These are phyloP conservation scores for Paragorgia papillata DNA, from an alignment of 92 coral and sea anemone species.

Conservation along the genomic window DNA sequence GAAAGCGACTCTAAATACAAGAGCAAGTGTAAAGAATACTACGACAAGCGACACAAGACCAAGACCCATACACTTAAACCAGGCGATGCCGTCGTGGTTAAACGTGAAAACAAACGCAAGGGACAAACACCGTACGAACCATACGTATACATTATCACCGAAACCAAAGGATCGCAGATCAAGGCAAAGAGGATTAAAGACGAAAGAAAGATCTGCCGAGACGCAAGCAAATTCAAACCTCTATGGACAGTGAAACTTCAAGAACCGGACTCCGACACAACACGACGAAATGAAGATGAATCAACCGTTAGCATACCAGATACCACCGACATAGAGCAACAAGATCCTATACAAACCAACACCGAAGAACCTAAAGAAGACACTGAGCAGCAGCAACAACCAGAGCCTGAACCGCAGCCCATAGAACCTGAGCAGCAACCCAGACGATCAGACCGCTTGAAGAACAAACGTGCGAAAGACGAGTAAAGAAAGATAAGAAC, in stretches of 20 bases:
- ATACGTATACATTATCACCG: too few species aligned
- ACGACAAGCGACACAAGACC: too few species aligned
- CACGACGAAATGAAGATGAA: not conserved
- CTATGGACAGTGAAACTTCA: slow-evolving; percentile 31
- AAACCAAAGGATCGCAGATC: slow-evolving; percentile 16
- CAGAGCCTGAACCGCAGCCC: not conserved
- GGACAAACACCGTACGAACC: slow-evolving; percentile 40
- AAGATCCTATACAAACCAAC: not conserved
- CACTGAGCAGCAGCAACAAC: not conserved
- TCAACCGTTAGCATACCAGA: not conserved
- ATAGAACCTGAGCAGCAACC: not conserved
- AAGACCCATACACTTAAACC: too few species aligned
- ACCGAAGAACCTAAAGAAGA: not conserved
- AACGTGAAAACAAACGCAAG: slow-evolving; percentile 10
- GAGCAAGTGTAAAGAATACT: slow-evolving; percentile 8
- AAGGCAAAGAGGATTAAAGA: slow-evolving; percentile 10
- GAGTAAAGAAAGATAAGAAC: not conserved
- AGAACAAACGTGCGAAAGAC: not conserved
- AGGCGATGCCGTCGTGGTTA: too few species aligned
- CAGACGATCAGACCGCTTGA: slow-evolving; percentile 4
- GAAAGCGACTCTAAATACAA: slow-evolving; percentile 53
- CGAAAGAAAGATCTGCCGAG: slow-evolving; percentile 35
- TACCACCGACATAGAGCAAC: not conserved
- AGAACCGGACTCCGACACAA: slow-evolving; percentile 35
- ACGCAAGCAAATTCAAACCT: slow-evolving; percentile 60